Conservation (phyloP, 2,113 vertebrate species). For the Xiphophorus hellerii region DNA sequence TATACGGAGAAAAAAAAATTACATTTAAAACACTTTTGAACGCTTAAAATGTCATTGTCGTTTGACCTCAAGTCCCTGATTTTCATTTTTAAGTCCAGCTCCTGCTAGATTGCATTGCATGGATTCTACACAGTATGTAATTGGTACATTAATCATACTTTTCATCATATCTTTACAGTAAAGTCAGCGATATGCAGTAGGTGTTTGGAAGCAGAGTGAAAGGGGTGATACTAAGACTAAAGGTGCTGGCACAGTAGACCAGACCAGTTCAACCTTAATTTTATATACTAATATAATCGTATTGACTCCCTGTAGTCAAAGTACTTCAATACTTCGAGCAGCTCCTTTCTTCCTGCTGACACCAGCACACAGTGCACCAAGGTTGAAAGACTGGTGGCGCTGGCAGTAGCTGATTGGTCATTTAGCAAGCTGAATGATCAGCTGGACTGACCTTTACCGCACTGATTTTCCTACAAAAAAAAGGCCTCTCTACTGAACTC, state of each 20-base stretch:
- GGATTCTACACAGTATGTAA: conserved; percentile 81
- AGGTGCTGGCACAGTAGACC: conserved; percentile 70
- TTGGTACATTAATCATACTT: conserved; percentile 72
- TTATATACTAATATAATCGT: conserved; percentile 67
- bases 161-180: conserved; percentile 79
- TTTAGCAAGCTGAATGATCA: conserved; percentile 62
- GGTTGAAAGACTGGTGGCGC: conserved; percentile 52
- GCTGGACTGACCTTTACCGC: conserved; percentile 63
- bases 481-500: conserved; percentile 76
- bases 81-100: conserved; percentile 79
- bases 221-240: conserved; percentile 79
- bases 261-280: conserved; percentile 75
- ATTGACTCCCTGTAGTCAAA: conserved; percentile 64
- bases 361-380: conserved; percentile 69
- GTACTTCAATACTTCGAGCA: conserved; percentile 64
- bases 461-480: conserved; percentile 74
- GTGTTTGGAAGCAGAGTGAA: conserved; percentile 79
- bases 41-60: conserved; percentile 81
- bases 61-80: conserved; percentile 83
- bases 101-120: conserved; percentile 83
- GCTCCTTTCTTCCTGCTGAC: conserved; percentile 65
- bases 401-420: conserved; percentile 63
- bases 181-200: conserved; percentile 80
- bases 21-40: conserved; percentile 80
- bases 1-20: conserved; percentile 70